phyloP scores from a whole-genome alignment of 2,888 invertebrate genomes.

The Uloborus plumipes region DNA sequence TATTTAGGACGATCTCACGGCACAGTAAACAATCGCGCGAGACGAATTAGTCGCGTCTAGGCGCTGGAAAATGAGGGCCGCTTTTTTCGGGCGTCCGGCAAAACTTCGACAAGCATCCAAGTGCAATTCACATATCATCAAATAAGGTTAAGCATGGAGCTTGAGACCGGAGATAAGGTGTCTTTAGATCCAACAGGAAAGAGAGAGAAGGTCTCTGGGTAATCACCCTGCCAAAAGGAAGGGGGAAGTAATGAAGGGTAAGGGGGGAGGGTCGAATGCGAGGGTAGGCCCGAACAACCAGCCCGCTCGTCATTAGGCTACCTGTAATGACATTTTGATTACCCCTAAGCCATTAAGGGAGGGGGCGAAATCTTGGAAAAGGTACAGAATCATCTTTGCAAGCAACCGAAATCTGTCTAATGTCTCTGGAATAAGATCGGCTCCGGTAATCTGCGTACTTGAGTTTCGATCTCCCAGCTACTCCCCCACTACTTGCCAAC shows the following conservation, averaged over 20 bases:
- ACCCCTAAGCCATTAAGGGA: conserved; percentile 64
- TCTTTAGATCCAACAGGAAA: conserved; percentile 60
- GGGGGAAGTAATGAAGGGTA: conserved; percentile 44
- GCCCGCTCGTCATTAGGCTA: conserved; percentile 62
- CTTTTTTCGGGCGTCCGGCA: conserved; percentile 15
- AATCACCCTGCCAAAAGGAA: conserved; percentile 52
- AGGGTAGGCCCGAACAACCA: conserved; percentile 36
- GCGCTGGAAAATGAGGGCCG: conserved; percentile 30
- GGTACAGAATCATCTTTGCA: conserved; percentile 62
- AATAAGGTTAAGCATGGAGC: conserved; percentile 64
- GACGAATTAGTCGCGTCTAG: conserved; percentile 40
- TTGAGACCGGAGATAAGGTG: conserved; percentile 58
- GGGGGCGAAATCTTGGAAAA: conserved; percentile 56
- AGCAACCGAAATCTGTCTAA: conserved; percentile 63
- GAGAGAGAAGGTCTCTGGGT: conserved; percentile 43
- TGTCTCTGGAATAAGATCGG: conserved; percentile 61
- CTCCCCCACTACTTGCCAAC: conserved; percentile 59
- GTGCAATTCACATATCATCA: conserved; percentile 64
- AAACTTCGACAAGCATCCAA: conserved; percentile 58
- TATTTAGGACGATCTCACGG: conserved; percentile 62
- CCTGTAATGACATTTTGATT: conserved; percentile 65
- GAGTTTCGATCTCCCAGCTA: conserved; percentile 48
- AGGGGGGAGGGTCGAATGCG: conserved; percentile 26
- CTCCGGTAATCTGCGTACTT: conserved; percentile 58
- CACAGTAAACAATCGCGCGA: conserved; percentile 57